A percentile compares a stretch with the other conserved stretches of the same genome.
These are phyloP conservation scores for Stegodyphus dumicola DNA, from an alignment of 1,140 invertebrate genomes.

Conservation along the genomic window DNA sequence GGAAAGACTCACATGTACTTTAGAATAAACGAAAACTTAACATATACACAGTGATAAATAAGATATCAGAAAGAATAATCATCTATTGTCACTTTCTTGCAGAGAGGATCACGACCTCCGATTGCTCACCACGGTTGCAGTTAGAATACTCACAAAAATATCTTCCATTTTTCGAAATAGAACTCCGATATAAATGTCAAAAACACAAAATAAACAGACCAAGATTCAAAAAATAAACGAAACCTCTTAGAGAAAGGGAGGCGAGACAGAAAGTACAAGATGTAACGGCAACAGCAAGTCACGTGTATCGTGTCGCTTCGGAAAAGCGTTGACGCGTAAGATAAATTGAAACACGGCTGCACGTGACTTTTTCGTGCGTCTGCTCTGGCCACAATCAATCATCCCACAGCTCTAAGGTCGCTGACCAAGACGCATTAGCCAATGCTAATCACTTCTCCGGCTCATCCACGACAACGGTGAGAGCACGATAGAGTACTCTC, in stretches of 20 bases:
- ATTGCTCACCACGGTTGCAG: too few species aligned
- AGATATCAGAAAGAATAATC: too few species aligned
- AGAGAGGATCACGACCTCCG: too few species aligned
- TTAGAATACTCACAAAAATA: too few species aligned
- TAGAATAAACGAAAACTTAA: too few species aligned
- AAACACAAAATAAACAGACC: background rate
- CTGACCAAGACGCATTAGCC: slow-evolving; percentile 43
- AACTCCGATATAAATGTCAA: slow-evolving; percentile 6
- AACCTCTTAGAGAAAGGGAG: background rate
- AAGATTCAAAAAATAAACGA: background rate
- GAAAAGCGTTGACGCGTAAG: slow-evolving; percentile 25
- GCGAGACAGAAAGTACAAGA: background rate
- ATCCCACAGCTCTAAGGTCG: slow-evolving; percentile 20
- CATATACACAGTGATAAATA: too few species aligned
- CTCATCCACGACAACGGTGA: slow-evolving; percentile 11
- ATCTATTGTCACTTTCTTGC: too few species aligned
- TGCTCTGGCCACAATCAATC: slow-evolving; percentile 41
- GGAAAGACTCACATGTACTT: too few species aligned
- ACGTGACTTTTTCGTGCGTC: slow-evolving; percentile 48
- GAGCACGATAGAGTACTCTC: background rate
- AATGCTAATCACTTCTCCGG: slow-evolving; percentile 46
- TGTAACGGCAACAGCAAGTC: background rate
- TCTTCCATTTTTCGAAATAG: too few species aligned
- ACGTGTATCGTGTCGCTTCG: background rate
- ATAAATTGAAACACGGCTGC: slow-evolving; percentile 38